Evolutionary conservation across 2,797 vertebrate genomes (phyloP).

Genomic region (Coregonus ussuriensis): DNA sequence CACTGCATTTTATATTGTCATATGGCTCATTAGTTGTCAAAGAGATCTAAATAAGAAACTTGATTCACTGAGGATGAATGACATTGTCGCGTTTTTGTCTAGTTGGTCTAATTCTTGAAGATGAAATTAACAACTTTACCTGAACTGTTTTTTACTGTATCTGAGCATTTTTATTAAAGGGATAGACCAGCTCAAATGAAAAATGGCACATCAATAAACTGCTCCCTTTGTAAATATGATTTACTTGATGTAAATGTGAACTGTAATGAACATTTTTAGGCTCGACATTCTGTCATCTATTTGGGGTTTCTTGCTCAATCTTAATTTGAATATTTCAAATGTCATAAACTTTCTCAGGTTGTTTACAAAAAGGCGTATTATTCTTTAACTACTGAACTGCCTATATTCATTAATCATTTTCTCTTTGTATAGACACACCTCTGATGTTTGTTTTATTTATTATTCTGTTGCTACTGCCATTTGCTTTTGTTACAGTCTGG

Average conservation of each 20-base stretch:
- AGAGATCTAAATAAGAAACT: no score
- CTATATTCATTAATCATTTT: not conserved
- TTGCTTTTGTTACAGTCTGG: not conserved
- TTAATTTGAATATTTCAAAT: conserved; percentile 30
- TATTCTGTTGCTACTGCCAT: not conserved
- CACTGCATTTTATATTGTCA: no score
- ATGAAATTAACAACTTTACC: not conserved
- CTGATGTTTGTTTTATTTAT: not conserved
- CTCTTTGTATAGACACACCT: not conserved
- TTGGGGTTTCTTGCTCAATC: conserved; percentile 27
- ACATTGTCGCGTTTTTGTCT: not conserved
- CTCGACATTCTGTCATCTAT: conserved; percentile 12
- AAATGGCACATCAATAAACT: not conserved
- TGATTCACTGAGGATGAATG: not conserved
- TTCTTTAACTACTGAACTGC: not conserved
- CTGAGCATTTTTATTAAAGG: not conserved
- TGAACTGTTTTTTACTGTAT: not conserved
- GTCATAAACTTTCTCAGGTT: conserved; percentile 18
- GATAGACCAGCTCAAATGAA: not conserved
- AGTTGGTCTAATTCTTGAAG: not conserved
- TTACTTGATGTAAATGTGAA: conserved; percentile 7
- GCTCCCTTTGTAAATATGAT: conserved; percentile 51
- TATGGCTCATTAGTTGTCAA: no score
- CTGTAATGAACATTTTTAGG: conserved; percentile 29
- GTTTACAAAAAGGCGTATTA: conserved; percentile 52